phyloP scores from a whole-genome alignment of 2,888 invertebrate species.

The Poecilobothrus nobilitatus region DNA sequence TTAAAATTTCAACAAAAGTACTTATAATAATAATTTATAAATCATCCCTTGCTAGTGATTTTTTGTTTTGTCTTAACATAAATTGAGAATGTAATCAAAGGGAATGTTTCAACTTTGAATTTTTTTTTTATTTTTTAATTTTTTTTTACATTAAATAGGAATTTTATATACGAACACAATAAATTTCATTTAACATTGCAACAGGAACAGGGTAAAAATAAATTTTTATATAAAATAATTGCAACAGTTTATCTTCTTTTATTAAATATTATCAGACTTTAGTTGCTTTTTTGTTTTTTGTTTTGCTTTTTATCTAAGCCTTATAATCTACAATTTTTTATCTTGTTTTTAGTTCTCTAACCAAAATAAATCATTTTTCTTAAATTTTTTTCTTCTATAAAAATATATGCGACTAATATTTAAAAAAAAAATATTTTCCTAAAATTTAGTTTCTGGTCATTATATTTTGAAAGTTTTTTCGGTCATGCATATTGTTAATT shows the following conservation, averaged over 20 bases:
- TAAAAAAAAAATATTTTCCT: too few species aligned
- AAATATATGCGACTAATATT: too few species aligned
- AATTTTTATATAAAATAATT: neutral
- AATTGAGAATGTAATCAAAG: neutral
- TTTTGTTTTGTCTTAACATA: neutral
- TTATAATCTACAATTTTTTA: neutral
- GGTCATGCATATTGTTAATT: too few species aligned
- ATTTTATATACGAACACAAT: neutral
- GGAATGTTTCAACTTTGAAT: neutral
- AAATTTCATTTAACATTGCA: neutral
- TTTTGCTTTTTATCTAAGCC: neutral
- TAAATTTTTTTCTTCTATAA: too few species aligned
- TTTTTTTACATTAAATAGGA: neutral
- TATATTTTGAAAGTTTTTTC: too few species aligned
- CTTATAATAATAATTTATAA: too few species aligned
- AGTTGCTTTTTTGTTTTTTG: neutral
- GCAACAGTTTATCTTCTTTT: neutral
- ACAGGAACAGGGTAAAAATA: constrained; percentile 4
- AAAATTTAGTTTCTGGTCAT: too few species aligned
- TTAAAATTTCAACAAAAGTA: too few species aligned
- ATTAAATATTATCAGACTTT: neutral
- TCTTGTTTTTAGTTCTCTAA: too few species aligned
- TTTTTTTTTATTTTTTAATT: neutral
- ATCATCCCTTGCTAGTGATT: too few species aligned
- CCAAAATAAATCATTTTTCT: too few species aligned